Conservation (phyloP, 92 coral and sea anemone genomes). For the Virgularia gustaviana region DNA sequence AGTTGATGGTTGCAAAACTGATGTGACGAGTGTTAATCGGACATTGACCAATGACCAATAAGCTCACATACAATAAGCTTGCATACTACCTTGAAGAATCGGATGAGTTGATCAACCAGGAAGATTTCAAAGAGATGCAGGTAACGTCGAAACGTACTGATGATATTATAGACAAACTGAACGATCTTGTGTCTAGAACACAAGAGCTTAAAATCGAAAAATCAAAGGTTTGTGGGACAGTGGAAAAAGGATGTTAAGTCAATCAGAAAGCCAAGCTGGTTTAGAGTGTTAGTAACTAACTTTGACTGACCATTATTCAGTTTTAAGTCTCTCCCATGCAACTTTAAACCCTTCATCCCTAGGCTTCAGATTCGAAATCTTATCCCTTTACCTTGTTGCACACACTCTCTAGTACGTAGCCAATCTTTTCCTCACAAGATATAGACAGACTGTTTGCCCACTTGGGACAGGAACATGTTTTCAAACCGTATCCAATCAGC, state of each 20-base stretch:
- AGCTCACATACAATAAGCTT: too few species aligned
- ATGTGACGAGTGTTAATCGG: too few species aligned
- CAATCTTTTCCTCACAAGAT: slow-evolving; percentile 33
- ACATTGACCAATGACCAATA: too few species aligned
- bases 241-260: slow-evolving; percentile 50
- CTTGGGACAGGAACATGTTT: slow-evolving; percentile 50
- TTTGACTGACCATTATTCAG: slow-evolving; percentile 20
- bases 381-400: slow-evolving; percentile 38
- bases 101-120: too few species aligned
- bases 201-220: slow-evolving; percentile 42
- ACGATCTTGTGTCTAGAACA: slow-evolving; percentile 37
- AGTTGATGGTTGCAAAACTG: too few species aligned
- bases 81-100: too few species aligned
- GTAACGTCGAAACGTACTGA: slow-evolving; percentile 7
- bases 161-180: slow-evolving; percentile 31
- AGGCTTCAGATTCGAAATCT: slow-evolving; percentile 38
- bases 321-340: slow-evolving; percentile 24
- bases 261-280: slow-evolving; percentile 32
- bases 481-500: slow-evolving; percentile 52
- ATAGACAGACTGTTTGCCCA: slow-evolving; percentile 23
- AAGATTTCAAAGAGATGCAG: slow-evolving; percentile 43
- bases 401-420: slow-evolving; percentile 44
- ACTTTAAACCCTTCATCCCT: slow-evolving; percentile 18
- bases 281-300: slow-evolving; percentile 41
- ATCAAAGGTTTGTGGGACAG: slow-evolving; percentile 44